Base-by-base conservation (phyloP, 2,113 vertebrate species). In the Channa argus region DNA sequence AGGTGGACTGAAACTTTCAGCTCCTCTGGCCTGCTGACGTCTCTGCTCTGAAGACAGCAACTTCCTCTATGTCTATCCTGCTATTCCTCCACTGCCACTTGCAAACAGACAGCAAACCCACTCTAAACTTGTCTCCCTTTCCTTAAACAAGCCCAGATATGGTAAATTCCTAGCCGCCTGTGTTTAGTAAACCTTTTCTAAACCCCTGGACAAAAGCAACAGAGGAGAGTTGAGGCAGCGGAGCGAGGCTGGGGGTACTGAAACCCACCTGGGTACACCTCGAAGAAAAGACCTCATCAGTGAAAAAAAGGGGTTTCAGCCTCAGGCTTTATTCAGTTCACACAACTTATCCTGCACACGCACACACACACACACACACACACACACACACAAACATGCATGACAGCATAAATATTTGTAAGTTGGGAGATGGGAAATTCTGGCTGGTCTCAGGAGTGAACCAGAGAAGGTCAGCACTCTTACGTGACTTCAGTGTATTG, bases 151-250 rank as follows among this genome's bases (percentile, higher is more conserved):
- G 71, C 51, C 86, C 89, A 83, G 82, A 89, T 88, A 86, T 33
- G 4, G 52, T 5, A 43, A 59, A 75, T 65, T 65, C 70, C 71
- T 92, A 94, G 90, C 91, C 91, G 92, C 85, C 66, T 70, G 75
- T 93, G 90, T 94, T 94, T 93, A 84, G 85, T 88, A 94, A 95
- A 94, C 89, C 94, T 75, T 90, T 54, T 63, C 41, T 77, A 80
- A 78, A 79, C 78, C 79, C 70, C 63, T 67, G 76, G 55, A 46
- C 49, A 3, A 75, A 82, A 86, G 54, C 55, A 81, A 84, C 81
- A 50, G 68, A 56, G 41, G 47, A 11, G 72, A 62, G 46, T 71
- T 47, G 56, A 86, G 76, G 44, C 50, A 62, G 80, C 45, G 70
- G 68, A 89, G 84, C 64, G 53, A 83, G 33, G 54, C 61, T 43